phyloP scores from a whole-genome alignment of 2,888 invertebrate genomes.

The Willowsia nigromaculata region DNA sequence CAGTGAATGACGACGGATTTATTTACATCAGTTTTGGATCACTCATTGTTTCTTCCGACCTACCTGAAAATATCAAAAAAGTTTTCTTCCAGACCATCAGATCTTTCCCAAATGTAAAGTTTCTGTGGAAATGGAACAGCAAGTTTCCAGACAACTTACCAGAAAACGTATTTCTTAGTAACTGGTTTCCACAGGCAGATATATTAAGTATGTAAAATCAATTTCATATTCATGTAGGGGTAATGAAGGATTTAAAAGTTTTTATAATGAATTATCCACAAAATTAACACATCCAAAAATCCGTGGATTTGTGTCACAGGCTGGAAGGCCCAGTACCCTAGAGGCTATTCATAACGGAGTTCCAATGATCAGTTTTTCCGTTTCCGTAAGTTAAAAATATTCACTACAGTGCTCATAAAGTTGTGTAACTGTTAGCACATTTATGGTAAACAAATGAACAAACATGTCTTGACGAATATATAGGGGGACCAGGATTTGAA shows the following conservation, averaged over 20 bases:
- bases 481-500: conserved; percentile 70
- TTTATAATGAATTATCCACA: no score
- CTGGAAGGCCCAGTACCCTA: conserved; percentile 37
- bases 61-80: conserved; percentile 48
- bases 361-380: conserved; percentile 55
- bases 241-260: no score
- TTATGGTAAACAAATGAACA: background rate
- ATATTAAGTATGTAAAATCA: conserved; percentile 72
- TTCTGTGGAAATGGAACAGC: conserved; percentile 79
- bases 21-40: conserved; percentile 77
- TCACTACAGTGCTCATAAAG: background rate
- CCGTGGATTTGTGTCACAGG: conserved; percentile 43
- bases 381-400: conserved; percentile 33
- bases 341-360: conserved; percentile 40
- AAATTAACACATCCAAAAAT: conserved; percentile 44
- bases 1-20: conserved; percentile 68
- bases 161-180: conserved; percentile 73
- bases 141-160: conserved; percentile 70
- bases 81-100: conserved; percentile 69
- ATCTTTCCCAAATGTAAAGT: conserved; percentile 60
- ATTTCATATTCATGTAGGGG: no score
- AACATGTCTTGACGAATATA: background rate
- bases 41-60: conserved; percentile 13
- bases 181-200: conserved; percentile 78
- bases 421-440: background rate